Evolutionary conservation across 2,113 vertebrate genomes (phyloP).

Genomic region (Alethe castanea): DNA sequence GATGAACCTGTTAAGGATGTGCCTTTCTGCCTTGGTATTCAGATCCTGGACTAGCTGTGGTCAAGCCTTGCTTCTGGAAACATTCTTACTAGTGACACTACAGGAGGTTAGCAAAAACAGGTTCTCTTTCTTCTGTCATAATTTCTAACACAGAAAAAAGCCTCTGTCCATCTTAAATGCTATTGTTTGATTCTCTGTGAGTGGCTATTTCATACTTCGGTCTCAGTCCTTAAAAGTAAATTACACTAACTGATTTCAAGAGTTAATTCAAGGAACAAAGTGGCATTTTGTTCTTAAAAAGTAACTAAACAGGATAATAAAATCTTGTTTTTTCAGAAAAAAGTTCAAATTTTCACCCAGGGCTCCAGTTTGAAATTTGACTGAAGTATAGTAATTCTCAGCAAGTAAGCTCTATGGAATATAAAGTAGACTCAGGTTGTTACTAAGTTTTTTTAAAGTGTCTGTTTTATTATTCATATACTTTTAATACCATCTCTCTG

Average conservation of each 20-base stretch:
- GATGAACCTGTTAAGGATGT: not conserved
- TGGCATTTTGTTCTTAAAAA: not conserved
- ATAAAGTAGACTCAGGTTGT: not conserved
- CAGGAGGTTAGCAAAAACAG: not conserved
- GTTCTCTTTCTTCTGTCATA: not conserved
- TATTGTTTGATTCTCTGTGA: not conserved
- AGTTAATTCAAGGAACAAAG: not conserved
- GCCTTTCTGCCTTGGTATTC: not conserved
- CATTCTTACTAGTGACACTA: not conserved
- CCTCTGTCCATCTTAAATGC: not conserved
- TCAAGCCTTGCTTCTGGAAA: not conserved
- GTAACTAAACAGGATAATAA: not conserved
- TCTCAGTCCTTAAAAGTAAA: not conserved
- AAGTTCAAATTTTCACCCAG: not conserved
- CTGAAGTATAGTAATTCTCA: not conserved
- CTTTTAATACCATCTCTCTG: constrained; percentile 31
- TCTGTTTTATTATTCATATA: constrained; percentile 58
- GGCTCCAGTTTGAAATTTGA: not conserved
- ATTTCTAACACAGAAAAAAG: not conserved
- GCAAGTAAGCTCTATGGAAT: not conserved
- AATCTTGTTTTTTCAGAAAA: not conserved
- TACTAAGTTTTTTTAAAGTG: not conserved
- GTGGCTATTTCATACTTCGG: not conserved
- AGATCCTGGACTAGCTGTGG: not conserved
- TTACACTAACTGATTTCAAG: not conserved